These are phyloP conservation scores for Agrilus biguttatus DNA, from an alignment of 2,888 invertebrate genomes.

Conservation along the genomic window DNA sequence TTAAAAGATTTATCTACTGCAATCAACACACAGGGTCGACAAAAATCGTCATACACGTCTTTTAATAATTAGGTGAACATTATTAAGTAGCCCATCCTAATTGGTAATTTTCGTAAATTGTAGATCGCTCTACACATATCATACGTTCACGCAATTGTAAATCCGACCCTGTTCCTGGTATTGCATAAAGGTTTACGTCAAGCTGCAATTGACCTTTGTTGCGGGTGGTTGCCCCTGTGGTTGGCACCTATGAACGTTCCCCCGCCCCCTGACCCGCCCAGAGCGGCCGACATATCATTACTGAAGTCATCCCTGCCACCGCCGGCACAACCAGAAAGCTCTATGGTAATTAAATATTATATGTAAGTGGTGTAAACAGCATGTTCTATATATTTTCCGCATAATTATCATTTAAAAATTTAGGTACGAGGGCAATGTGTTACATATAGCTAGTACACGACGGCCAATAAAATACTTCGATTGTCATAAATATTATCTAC, in stretches of 20 bases:
- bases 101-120: slow-evolving; percentile 16
- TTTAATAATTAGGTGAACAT: no score
- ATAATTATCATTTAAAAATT: no score
- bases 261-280: slow-evolving; percentile 44
- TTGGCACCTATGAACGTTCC: slow-evolving; percentile 31
- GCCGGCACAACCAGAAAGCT: slow-evolving; percentile 34
- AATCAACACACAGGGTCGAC: no score
- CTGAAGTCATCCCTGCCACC: slow-evolving; percentile 45
- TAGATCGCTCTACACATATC: slow-evolving; percentile 78
- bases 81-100: no score
- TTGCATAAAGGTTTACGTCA: slow-evolving; percentile 61
- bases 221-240: slow-evolving; percentile 41
- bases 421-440: no score
- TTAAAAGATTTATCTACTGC: no score
- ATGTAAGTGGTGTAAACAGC: slow-evolving; percentile 33
- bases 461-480: no score
- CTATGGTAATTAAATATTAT: slow-evolving; percentile 40
- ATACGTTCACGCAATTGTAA: slow-evolving; percentile 74
- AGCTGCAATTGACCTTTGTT: slow-evolving; percentile 59
- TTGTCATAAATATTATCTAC: no score
- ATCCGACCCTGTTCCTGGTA: slow-evolving; percentile 65
- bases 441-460: no score
- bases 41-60: no score
- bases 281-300: slow-evolving; percentile 43
- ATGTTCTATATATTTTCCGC: slow-evolving; percentile 9